Conservation (phyloP, 1,140 invertebrate species). For the Halesus radiatus region DNA sequence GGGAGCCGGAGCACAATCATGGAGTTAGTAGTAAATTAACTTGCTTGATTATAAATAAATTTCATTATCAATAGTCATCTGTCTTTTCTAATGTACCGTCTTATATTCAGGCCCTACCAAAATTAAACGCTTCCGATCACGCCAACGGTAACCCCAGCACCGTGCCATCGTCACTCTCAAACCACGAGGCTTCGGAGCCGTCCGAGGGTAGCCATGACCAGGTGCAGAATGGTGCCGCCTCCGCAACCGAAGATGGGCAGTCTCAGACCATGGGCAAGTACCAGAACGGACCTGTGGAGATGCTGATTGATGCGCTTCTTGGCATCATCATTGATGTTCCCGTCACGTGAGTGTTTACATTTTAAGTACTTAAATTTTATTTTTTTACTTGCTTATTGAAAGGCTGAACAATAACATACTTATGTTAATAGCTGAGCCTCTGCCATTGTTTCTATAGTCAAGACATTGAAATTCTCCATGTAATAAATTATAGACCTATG, state of each 20-base stretch:
- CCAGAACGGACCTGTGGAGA: constrained; percentile 68
- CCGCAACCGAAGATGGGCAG: neutral
- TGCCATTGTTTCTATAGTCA: no score
- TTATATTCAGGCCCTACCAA: neutral
- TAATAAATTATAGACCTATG: no score
- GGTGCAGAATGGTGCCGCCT: neutral
- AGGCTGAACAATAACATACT: no score
- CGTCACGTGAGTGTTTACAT: constrained; percentile 76
- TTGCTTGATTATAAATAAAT: no score
- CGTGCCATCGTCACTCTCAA: neutral
- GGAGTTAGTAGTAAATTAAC: neutral
- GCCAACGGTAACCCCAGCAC: constrained; percentile 3
- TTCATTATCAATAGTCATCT: no score
- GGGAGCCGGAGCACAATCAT: constrained; percentile 44
- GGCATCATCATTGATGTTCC: constrained; percentile 85
- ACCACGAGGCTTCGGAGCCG: no score
- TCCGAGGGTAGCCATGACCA: no score
- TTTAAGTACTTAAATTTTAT: no score
- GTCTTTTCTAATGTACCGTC: no score
- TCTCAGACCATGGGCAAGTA: neutral
- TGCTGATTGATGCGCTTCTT: constrained; percentile 78
- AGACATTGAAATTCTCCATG: no score
- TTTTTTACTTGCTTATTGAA: no score
- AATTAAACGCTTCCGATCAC: neutral
- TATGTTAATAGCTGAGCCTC: no score